Base-by-base conservation (phyloP, 1,140 invertebrate species). In the Eueides isabella region DNA sequence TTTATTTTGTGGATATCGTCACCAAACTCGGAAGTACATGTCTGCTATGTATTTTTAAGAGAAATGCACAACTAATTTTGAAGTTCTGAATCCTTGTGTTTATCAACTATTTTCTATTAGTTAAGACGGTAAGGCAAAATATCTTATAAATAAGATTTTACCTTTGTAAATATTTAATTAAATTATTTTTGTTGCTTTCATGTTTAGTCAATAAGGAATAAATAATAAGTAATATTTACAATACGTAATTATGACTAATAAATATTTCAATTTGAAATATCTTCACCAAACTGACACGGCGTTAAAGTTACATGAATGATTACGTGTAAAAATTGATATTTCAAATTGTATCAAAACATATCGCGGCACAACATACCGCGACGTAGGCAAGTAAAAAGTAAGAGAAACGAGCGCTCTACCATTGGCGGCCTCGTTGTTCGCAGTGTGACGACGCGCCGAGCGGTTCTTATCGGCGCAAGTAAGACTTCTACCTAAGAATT, bases 371-470 rank as follows among this genome's bases (percentile, higher is more conserved):
- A 69, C 55, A 55, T 69, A 67, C 62, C 33, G 64, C 48, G 48
- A 67, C 64, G 64, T 67, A 72, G 48, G 64, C 48, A 73, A 73
- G 67, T 67, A 77, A 78, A 79, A 79, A 75, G 69, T 74, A 75
- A 80, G 74, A 71, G 77, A 80, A 80, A 80, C 74, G 74, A 67
- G 75, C 48, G 48, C 63, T 64, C 71, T 64, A 77, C 44, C 64
- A 76, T 68, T 73, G 67, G 69, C 77, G 84, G 75, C 84, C 85
- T 73, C 84, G 81, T 85, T 88, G 82, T 78, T 80, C 76, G 80
- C 69, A 55, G 77, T 80, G 82, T 85, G 85, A 86, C 88, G 85
- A 73, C 73, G 71, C 68, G 72, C 35, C 64, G 67, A 33, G 67
- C 71, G 48, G 67, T 75, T 71, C 78, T 84, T 84, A 85, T 83